phyloP scores from a whole-genome alignment of 2,797 vertebrate species.

The Botia almorhae region DNA sequence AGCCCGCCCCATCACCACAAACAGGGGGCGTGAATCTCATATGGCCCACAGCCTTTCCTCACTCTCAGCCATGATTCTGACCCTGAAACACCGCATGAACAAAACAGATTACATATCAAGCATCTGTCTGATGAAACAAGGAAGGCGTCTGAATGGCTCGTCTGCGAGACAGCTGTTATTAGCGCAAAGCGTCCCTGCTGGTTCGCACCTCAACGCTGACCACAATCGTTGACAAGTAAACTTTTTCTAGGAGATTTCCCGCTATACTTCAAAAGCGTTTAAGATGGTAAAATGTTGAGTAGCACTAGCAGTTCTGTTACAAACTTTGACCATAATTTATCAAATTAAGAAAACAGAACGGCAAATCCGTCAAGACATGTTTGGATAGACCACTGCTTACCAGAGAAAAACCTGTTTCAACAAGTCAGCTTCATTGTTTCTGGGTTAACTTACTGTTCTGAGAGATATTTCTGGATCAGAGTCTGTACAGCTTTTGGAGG shows the following conservation, averaged over 20 bases:
- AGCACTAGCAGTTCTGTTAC: neutral
- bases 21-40: constrained; percentile 40
- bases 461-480: constrained; percentile 43
- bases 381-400: constrained; percentile 38
- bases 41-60: constrained; percentile 43
- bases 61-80: constrained; percentile 52
- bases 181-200: constrained; percentile 17
- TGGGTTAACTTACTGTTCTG: constrained; percentile 10
- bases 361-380: constrained; percentile 2
- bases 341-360: neutral
- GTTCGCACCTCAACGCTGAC: constrained; percentile 36
- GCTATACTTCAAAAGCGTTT: neutral
- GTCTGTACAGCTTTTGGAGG: constrained; percentile 41
- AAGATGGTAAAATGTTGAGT: neutral
- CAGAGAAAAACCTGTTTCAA: constrained; percentile 35
- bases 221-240: neutral
- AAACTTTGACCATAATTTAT: neutral
- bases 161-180: constrained; percentile 52
- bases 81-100: constrained; percentile 42
- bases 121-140: constrained; percentile 56
- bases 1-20: constrained; percentile 18
- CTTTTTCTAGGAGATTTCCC: neutral
- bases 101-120: constrained; percentile 54
- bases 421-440: constrained; percentile 1
- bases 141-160: constrained; percentile 44